These are phyloP conservation scores for Octopus sinensis DNA, from an alignment of 1,140 invertebrate genomes.

Conservation along the genomic window DNA sequence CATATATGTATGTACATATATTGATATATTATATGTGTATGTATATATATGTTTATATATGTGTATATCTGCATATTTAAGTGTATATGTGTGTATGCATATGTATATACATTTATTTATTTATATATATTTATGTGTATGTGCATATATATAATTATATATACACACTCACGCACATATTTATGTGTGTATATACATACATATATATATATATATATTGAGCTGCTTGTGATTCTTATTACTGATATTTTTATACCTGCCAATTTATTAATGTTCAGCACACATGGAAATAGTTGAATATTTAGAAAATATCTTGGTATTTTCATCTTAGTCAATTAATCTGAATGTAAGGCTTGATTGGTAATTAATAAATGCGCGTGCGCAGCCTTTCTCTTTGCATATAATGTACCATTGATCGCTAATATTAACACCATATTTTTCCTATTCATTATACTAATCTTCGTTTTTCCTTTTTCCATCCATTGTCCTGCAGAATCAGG, in stretches of 20 bases:
- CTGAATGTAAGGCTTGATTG: not conserved
- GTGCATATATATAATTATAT: slow-evolving; percentile 6
- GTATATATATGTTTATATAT: not conserved
- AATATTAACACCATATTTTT: not conserved
- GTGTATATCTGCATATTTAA: not conserved
- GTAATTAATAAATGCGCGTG: slow-evolving; percentile 10
- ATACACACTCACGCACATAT: not conserved
- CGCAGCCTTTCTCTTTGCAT: slow-evolving; percentile 10
- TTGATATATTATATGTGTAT: not conserved
- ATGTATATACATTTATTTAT: not conserved
- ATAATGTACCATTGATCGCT: not conserved
- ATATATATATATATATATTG: not conserved
- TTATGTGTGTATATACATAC: not conserved
- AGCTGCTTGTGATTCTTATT: not conserved
- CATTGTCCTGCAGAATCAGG: slow-evolving; percentile 11
- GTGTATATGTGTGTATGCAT: not conserved
- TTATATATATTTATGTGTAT: not conserved
- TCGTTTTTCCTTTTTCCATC: slow-evolving; percentile 14
- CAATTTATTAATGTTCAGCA: not conserved
- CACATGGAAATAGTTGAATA: not conserved
- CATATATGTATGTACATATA: not conserved
- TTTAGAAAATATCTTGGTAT: not conserved
- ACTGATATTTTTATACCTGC: not conserved
- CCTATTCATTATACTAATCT: slow-evolving; percentile 7
- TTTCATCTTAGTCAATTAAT: not conserved